A percentile compares a stretch with the other conserved stretches of the same genome.
phyloP scores from a whole-genome alignment of 2,888 invertebrate species.

The Chromoteleia sp. region DNA sequence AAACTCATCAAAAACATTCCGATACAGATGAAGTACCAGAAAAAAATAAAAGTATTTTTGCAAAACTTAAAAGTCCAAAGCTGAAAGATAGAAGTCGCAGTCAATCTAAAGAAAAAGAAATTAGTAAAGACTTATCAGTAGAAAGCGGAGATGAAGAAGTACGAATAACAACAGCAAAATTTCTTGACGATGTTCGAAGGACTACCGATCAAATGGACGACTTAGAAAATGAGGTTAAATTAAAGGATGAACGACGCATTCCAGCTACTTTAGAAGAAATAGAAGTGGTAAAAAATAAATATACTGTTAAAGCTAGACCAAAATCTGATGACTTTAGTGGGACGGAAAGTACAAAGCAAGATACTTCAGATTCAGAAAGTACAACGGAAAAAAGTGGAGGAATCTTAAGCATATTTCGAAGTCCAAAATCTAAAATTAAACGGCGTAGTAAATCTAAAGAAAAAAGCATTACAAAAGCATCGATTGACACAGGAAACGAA shows the following conservation, averaged over 20 bases:
- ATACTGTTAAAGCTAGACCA: constrained; percentile 16
- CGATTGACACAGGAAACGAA: constrained; percentile 80
- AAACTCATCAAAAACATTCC: constrained; percentile 18
- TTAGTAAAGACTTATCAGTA: constrained; percentile 77
- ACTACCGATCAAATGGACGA: constrained; percentile 3
- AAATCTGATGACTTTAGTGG: constrained; percentile 43
- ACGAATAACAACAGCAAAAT: constrained; percentile 73
- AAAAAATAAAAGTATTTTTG: constrained; percentile 56
- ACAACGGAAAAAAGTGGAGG: constrained; percentile 72
- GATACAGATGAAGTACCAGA: constrained; percentile 10
- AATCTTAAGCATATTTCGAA: constrained; percentile 80
- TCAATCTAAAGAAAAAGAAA: constrained; percentile 74
- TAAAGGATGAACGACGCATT: constrained; percentile 1
- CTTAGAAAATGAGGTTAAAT: background rate
- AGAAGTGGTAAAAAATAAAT: background rate
- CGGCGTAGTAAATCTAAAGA: constrained; percentile 78
- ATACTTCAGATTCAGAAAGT: constrained; percentile 55
- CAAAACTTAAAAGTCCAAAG: constrained; percentile 76
- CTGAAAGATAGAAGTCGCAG: constrained; percentile 76
- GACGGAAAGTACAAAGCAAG: constrained; percentile 32
- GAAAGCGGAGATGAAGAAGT: constrained; percentile 79
- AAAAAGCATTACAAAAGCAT: constrained; percentile 76
- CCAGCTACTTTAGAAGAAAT: background rate
- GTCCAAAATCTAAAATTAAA: constrained; percentile 78
- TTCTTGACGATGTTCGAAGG: constrained; percentile 75